Percentiles rank a stretch among this genome's conserved stretches.
These are phyloP conservation scores for Tichodroma muraria DNA, from an alignment of 2,113 vertebrate genomes.

Conservation along the genomic window DNA sequence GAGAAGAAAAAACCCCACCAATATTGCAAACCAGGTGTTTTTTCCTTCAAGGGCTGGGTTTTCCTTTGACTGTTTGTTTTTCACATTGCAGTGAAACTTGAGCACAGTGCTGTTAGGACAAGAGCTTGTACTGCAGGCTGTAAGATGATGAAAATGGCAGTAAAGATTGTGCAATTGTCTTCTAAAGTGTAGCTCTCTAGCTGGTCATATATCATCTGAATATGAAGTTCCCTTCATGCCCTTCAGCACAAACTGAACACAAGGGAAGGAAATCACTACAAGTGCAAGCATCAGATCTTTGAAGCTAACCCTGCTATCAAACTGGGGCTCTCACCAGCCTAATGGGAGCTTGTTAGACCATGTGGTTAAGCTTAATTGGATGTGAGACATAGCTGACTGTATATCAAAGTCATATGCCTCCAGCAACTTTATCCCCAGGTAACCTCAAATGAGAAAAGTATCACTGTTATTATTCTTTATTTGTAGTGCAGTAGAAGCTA, in stretches of 20 bases:
- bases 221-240: constrained; percentile 29
- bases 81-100: constrained; percentile 26
- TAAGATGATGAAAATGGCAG: constrained; percentile 40
- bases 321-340: background rate
- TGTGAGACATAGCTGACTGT: constrained; percentile 48
- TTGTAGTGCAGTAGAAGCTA: constrained; percentile 42
- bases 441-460: constrained; percentile 62
- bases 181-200: constrained; percentile 4
- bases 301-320: constrained; percentile 39
- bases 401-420: constrained; percentile 49
- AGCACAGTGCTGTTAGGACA: background rate
- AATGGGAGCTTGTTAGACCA: constrained; percentile 54
- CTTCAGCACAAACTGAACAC: constrained; percentile 19
- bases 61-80: constrained; percentile 27
- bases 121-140: constrained; percentile 13
- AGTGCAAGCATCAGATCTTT: constrained; percentile 30
- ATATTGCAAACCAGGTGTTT: constrained; percentile 6
- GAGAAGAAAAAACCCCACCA: background rate
- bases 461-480: constrained; percentile 52
- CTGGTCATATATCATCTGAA: constrained; percentile 5
- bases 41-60: background rate
- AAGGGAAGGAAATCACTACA: constrained; percentile 38
- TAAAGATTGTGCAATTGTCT: constrained; percentile 50
- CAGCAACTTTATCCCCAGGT: constrained; percentile 56
- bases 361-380: constrained; percentile 52